Percentiles rank a stretch among this genome's conserved stretches.
Evolutionary conservation across 2,888 invertebrate species (phyloP).

Genomic region (Papilio gigon): DNA sequence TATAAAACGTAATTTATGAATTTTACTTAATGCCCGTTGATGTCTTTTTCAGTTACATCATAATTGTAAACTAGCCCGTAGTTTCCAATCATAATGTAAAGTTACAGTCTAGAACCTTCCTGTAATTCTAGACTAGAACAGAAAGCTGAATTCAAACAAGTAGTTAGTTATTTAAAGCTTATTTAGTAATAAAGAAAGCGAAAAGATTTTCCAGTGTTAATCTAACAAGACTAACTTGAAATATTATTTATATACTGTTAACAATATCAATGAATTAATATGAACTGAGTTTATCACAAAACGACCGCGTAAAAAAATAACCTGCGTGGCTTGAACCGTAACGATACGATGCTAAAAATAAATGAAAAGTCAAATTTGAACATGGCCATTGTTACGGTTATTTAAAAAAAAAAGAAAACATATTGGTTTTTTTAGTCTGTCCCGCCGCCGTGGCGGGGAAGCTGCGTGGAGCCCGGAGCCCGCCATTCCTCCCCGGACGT

Average conservation of each 20-base stretch:
- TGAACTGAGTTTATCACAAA: not conserved
- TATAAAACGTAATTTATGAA: not conserved
- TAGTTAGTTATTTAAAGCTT: not conserved
- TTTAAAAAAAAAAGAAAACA: conserved; percentile 30
- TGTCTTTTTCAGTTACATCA: not conserved
- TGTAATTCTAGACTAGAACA: not conserved
- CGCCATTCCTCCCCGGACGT: conserved; percentile 38
- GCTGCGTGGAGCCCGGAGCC: conserved; percentile 19
- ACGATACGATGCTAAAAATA: conserved; percentile 1
- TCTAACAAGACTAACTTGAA: not conserved
- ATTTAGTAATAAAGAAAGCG: too few relatives aligned
- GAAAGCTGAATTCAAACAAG: not conserved
- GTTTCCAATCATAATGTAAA: not conserved
- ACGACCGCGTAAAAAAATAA: not conserved
- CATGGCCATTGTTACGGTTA: conserved; percentile 16
- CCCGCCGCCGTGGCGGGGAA: conserved; percentile 22
- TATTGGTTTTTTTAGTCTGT: conserved; percentile 27
- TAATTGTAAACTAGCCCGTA: not conserved
- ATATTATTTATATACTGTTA: not conserved
- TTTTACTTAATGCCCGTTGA: not conserved
- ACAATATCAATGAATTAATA: not conserved
- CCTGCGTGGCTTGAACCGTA: not conserved
- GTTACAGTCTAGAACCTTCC: not conserved
- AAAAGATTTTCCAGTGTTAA: not conserved
- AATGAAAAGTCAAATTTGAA: conserved; percentile 25